Evolutionary conservation across 1,140 invertebrate species (phyloP), one percentile per base, ranked within the genome.

Genomic region (Polyergus mexicanus): DNA sequence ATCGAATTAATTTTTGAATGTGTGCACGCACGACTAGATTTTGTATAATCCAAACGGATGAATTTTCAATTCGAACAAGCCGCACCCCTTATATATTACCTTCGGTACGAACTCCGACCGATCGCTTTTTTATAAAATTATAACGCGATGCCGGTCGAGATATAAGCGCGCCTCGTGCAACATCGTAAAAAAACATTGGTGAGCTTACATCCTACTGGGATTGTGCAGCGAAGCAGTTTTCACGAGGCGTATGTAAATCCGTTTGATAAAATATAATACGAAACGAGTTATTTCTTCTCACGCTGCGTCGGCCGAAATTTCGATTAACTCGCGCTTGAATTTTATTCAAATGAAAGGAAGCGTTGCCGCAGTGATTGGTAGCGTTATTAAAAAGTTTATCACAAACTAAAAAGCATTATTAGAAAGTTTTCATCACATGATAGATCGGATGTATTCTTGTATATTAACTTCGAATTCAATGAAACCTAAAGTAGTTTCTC

Each of bases 1-100:
- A 85, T 87, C 81, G 72, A 90, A 88, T 89, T 83, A 88, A 89
- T 85, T 85, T 90, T 89, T 88, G 62, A 86, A 47, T 65, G 44
- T 16, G 56, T 13, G 19, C 44, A 10, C 38, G 51, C 32, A 25
- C 28, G 65, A 81, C 47, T 81, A 71, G 51, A 65, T 41, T 88
- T 47, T 77, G 83, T 86, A 88, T 88, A 90, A 90, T 90, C 88
- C 86, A 69, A 32, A 35, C n/a, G 81, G 47, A 72, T 85, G 65
- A 80, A 85, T 88, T 83, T 60, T 75, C 62, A 84, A 90, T 87
- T 32, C 60, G 38, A 77, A 78, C 58, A 75, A 72, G 16, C 47
- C 38, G 11, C 63, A 22, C 47, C 22, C 28, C 22, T 41, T 72
- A 78, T 35, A 28, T 72, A 60, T 83, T 83, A 74, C 28, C 25